Conservation (phyloP, 64 coral and sea anemone genomes). For the Pachyseris speciosa region DNA sequence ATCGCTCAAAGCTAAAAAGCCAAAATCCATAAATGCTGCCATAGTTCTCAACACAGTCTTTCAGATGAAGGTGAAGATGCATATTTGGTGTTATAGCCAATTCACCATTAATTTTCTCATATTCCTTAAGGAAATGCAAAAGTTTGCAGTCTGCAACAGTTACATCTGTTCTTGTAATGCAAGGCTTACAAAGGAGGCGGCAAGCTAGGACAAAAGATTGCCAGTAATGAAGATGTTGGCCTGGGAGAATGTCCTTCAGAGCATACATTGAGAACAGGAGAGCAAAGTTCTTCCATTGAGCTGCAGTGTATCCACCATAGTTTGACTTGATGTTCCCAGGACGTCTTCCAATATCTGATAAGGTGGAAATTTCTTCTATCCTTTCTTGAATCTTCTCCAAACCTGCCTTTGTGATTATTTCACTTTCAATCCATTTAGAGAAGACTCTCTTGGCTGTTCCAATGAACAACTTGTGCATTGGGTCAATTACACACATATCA, state of each 20-base stretch:
- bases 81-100: slow-evolving; percentile 39
- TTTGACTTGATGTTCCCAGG: slow-evolving; percentile 39
- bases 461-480: no score
- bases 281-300: no score
- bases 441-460: slow-evolving; percentile 4
- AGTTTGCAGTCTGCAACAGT: slow-evolving; percentile 30
- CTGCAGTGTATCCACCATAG: slow-evolving; percentile 34
- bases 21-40: no score
- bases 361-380: not conserved
- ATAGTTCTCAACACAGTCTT: no score
- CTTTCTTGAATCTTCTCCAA: no score
- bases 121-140: no score
- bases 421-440: slow-evolving; percentile 53
- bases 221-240: slow-evolving; percentile 30
- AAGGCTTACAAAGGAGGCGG: slow-evolving; percentile 5
- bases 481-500: no score
- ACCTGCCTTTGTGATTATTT: slow-evolving; percentile 11
- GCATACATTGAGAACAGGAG: slow-evolving; percentile 50
- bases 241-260: slow-evolving; percentile 19
- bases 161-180: slow-evolving; percentile 39
- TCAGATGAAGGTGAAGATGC: slow-evolving; percentile 50
- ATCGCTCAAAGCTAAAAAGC: no score
- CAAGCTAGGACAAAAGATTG: slow-evolving; percentile 5
- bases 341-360: slow-evolving; percentile 31
- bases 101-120: not conserved